Evolutionary conservation across 2,797 vertebrate genomes (phyloP), one percentile per base, ranked within the genome.

Genomic region (Mallotus villosus): DNA sequence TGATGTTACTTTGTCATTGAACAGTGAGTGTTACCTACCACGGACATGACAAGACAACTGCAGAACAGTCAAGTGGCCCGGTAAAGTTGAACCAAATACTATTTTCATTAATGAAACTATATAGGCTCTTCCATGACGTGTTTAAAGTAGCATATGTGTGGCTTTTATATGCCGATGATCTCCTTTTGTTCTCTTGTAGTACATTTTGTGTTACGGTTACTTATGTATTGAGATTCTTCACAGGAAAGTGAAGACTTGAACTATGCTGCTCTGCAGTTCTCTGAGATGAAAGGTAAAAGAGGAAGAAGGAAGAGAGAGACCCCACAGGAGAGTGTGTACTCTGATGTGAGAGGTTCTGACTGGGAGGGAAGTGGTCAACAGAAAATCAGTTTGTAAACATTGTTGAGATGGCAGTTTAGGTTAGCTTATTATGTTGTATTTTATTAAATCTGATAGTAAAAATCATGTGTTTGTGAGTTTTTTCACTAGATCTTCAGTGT

Each of bases 191-290:
- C 32, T 34, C 5, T 8, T 34, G 32, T 34, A 6, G 32, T 8
- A 21, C 21, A 5, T 24, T 65, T 12, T 25, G 4, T 17, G 41
- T 16, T 6, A 46, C 6, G 12, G 4, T 49, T 8, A 24, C 46
- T 21, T 55, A 63, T 14, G 19, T 6, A 6, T 17, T 27, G 16
- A 4, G 1, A 17, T 29, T 51, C 0, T 8, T 58, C 22, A 29
- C 57, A 73, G 72, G 57, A 61, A 25, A 12, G 9, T 29, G 64
- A 73, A 6, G 32, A 19, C 1, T 22, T 73, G 64, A 73, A 68
- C 57, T 73, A 73, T 29, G 72, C 72, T 12, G 72, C 72, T 2
- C 2, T 73, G 57, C 19, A 58, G 5, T 67, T 73, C 62, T n/a
- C 41, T n/a, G 34, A 73, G 22, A 73, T 29, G 58, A 73, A 67